Evolutionary conservation across 2,113 vertebrate genomes (phyloP).

Genomic region (Saccopteryx leptura): DNA sequence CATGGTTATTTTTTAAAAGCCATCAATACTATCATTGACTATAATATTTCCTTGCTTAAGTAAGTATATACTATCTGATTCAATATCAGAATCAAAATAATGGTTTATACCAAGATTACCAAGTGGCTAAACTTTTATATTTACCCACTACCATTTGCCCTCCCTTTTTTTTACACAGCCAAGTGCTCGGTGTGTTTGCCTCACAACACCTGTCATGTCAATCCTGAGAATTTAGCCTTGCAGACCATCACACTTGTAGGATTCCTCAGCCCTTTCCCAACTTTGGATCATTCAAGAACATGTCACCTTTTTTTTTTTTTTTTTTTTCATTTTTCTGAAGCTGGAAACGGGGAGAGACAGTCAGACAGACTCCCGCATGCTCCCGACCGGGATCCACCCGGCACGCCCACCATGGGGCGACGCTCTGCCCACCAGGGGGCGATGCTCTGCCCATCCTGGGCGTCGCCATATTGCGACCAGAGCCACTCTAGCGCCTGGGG

Average conservation of each 20-base stretch:
- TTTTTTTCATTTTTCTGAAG: too few species aligned
- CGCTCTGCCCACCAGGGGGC: too few species aligned
- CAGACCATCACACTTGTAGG: not conserved
- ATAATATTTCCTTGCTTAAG: conserved; percentile 30
- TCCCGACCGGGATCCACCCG: too few species aligned
- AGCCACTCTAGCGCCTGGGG: too few species aligned
- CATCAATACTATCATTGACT: not conserved
- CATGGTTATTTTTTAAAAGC: not conserved
- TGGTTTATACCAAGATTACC: not conserved
- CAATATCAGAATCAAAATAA: not conserved
- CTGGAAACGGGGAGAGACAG: too few species aligned
- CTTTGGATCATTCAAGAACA: not conserved
- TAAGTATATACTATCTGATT: not conserved
- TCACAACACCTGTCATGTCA: not conserved
- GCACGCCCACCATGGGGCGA: too few species aligned
- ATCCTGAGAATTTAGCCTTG: not conserved
- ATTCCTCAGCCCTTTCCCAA: not conserved
- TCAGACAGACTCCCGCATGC: too few species aligned
- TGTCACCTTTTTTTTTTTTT: not conserved
- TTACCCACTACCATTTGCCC: not conserved
- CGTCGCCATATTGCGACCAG: too few species aligned
- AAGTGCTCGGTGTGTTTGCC: not conserved
- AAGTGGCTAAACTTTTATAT: not conserved
- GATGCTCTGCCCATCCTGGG: too few species aligned
- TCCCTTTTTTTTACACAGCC: not conserved